Base-by-base conservation (phyloP, 2,113 vertebrate species). In the Telmatochromis sp. region DNA sequence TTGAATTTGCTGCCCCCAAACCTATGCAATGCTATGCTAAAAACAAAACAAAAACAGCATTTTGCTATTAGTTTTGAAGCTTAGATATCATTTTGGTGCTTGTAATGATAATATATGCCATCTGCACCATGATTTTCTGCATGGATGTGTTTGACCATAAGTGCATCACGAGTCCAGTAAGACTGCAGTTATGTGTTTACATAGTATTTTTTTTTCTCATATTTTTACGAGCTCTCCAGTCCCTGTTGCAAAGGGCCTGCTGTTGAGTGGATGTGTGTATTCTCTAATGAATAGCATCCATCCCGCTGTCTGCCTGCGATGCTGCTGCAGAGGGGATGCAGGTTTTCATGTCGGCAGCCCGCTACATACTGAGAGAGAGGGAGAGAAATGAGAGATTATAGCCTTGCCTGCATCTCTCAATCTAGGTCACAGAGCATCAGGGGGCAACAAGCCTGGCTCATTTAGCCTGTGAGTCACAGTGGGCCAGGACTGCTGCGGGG, bases 391-490 rank as follows among this genome's bases (percentile, higher is more conserved):
- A 93, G 94, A 95, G 95, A 96, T 96, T 96, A 96, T 81, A 28
- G 79, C 86, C 81, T 83, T 92, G 91, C 91, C 84, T 94, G 88
- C 53, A 4, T 93, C 85, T 92, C 90, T 91, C 89, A 93, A 96
- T 96, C 95, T 97, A 96, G 96, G 96, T 96, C 96, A 96, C 95
- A 95, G 93, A 95, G 94, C 94, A 95, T 95, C 90, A 92, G 91
- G 94, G 94, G 94, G 93, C 94, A 96, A 95, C 92, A 93, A 42
- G 94, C 93, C 91, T 90, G 91, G 92, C 93, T 96, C 92, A 92
- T 95, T 95, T 93, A 95, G 94, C 89, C 92, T 87, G 90, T 90
- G 94, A 95, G 92, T 95, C 95, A 94, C 94, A 90, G 84, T 91
- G 87, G 92, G 89, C 90, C 82, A 81, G 84, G 63, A 80, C 87